phyloP scores from a whole-genome alignment of 2,888 invertebrate genomes.

The Lutraria lutraria region DNA sequence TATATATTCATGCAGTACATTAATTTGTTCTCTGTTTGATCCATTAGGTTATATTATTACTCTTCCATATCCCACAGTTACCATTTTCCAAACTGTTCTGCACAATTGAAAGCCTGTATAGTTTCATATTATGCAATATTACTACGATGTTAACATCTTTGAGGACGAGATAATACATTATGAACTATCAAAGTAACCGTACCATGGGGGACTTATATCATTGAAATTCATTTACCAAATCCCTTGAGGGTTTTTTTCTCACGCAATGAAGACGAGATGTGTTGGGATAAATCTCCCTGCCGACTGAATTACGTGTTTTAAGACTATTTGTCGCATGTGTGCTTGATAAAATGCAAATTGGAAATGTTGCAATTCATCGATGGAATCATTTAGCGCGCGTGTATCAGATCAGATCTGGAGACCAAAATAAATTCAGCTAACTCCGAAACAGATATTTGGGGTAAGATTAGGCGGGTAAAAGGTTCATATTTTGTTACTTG shows the following conservation, averaged over 20 bases:
- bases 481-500: no score
- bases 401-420: background rate
- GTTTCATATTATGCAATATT: no score
- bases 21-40: background rate
- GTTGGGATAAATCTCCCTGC: background rate
- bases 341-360: background rate
- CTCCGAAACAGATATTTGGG: no score
- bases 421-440: no score
- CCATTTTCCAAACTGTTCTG: no score
- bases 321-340: background rate
- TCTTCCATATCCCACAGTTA: no score
- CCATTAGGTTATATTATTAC: no score
- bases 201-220: background rate
- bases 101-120: no score
- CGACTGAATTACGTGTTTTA: background rate
- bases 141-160: background rate
- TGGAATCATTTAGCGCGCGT: background rate
- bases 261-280: background rate
- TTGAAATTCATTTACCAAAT: background rate
- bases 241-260: background rate
- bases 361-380: background rate
- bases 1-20: background rate
- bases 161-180: background rate
- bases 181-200: background rate
- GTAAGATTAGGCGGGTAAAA: no score